phyloP scores from a whole-genome alignment of 2,797 vertebrate species.

The Peromyscus attwateri region DNA sequence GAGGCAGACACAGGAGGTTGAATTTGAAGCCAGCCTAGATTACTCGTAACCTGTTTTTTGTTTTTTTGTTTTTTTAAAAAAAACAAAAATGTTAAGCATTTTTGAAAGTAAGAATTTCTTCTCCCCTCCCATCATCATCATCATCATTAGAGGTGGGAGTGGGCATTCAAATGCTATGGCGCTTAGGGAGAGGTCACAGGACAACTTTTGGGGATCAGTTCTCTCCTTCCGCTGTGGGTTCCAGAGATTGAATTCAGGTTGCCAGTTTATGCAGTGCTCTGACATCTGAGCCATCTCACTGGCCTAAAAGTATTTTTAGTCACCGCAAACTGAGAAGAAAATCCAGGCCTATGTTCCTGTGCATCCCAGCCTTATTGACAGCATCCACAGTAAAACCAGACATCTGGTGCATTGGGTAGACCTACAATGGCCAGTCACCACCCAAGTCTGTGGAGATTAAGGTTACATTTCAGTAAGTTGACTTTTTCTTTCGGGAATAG shows the following conservation, averaged over 20 bases:
- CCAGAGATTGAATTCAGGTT: no score
- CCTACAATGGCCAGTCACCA: no score
- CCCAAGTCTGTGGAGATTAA: no score
- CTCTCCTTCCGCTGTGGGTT: background rate
- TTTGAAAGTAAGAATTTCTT: background rate
- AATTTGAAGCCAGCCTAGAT: background rate
- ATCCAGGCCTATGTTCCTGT: fast-evolving
- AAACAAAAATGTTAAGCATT: background rate
- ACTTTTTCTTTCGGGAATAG: background rate
- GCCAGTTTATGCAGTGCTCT: background rate
- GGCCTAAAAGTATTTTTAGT: background rate
- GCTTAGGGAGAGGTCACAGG: background rate
- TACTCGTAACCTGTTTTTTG: background rate
- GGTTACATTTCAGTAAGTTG: background rate
- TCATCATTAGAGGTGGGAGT: background rate
- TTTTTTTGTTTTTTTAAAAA: background rate
- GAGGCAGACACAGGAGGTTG: background rate
- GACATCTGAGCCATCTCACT: background rate
- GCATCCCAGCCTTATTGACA: background rate
- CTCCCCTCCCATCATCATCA: background rate
- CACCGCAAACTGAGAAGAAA: background rate
- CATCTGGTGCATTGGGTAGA: no score
- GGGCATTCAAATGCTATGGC: background rate
- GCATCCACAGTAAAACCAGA: background rate
- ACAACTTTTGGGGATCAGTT: background rate